phyloP scores from a whole-genome alignment of 2,113 vertebrate genomes.

The Bufo bufo region DNA sequence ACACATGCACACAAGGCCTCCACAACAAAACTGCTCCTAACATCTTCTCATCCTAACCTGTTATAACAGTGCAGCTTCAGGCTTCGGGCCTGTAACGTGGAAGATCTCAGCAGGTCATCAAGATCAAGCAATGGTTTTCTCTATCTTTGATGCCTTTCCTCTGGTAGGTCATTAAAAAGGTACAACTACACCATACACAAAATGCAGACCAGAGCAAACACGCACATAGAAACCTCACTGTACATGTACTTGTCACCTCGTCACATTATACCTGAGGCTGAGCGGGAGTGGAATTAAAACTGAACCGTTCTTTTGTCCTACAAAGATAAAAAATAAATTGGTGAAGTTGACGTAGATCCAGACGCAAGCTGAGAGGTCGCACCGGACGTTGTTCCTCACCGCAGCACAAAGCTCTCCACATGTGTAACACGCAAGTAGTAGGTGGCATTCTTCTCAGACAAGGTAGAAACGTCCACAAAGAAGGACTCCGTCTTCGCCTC shows the following conservation, averaged over 20 bases:
- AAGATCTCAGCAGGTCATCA: too few relatives aligned
- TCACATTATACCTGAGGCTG: slow-evolving; percentile 87
- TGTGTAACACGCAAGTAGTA: slow-evolving; percentile 88
- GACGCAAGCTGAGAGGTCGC: neutral
- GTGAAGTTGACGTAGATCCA: neutral
- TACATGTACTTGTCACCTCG: neutral
- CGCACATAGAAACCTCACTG: neutral
- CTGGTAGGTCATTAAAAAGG: neutral
- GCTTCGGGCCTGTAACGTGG: neutral
- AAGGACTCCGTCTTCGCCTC: slow-evolving; percentile 88
- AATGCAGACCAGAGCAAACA: neutral
- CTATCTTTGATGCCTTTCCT: neutral
- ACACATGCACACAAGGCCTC: too few relatives aligned
- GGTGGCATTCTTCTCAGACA: slow-evolving; percentile 78
- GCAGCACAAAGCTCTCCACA: slow-evolving; percentile 89
- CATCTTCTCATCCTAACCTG: neutral
- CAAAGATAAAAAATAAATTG: slow-evolving; percentile 12
- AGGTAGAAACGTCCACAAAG: slow-evolving; percentile 92
- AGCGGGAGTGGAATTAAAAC: slow-evolving; percentile 92
- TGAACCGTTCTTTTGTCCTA: slow-evolving; percentile 85
- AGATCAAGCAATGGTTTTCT: too few relatives aligned
- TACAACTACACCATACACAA: neutral
- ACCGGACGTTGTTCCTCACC: slow-evolving; percentile 71
- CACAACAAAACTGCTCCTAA: too few relatives aligned
- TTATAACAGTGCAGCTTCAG: neutral